Conservation (phyloP, 2,113 vertebrate genomes). For the Prolemur simus region DNA sequence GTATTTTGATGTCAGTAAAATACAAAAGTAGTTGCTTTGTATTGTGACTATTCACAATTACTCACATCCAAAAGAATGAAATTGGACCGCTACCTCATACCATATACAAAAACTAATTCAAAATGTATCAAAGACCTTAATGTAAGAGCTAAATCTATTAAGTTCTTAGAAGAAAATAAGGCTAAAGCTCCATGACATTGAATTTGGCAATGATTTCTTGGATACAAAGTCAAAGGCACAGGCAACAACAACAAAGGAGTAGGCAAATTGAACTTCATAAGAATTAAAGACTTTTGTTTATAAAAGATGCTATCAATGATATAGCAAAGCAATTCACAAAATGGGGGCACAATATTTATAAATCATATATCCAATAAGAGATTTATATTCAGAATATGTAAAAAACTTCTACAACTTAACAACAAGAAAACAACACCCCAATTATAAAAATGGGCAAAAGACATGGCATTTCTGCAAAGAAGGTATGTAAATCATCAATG, state of each 20-base stretch:
- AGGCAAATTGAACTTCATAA: neutral
- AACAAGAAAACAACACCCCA: too few relatives aligned
- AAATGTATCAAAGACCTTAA: neutral
- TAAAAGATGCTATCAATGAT: neutral
- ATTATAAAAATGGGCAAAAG: too few relatives aligned
- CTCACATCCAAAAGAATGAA: neutral
- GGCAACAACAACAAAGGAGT: neutral
- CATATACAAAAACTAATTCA: neutral
- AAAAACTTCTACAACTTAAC: neutral
- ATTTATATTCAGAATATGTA: neutral
- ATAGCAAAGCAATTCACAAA: neutral
- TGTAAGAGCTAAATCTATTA: neutral
- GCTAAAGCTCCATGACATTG: neutral
- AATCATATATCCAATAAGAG: neutral
- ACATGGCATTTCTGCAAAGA: neutral
- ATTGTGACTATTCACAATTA: neutral
- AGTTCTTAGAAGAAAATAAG: neutral
- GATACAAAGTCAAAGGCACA: neutral
- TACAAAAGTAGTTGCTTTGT: too few relatives aligned
- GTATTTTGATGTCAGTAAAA: too few relatives aligned
- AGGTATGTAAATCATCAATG: neutral
- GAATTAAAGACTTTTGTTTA: neutral
- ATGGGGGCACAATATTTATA: neutral
- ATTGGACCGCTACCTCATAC: neutral
- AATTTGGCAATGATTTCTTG: neutral